Evolutionary conservation across 2,797 vertebrate species (phyloP).

Genomic region (Steatocranus sp.): DNA sequence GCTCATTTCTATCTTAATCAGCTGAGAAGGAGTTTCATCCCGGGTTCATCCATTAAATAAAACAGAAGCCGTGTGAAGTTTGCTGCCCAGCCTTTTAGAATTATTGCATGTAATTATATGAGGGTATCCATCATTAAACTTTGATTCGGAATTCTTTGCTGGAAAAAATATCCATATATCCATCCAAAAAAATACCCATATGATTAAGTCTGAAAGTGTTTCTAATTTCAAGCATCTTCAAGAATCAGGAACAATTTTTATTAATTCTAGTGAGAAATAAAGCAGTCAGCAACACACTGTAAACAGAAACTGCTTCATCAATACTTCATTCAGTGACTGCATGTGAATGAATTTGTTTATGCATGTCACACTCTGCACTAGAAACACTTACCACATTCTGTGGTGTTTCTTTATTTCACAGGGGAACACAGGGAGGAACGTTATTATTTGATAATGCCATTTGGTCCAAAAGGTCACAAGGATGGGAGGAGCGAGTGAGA

Average conservation of each 20-base stretch:
- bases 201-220: background rate
- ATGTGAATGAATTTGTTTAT: background rate
- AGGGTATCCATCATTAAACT: background rate
- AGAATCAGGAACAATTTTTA: background rate
- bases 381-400: background rate
- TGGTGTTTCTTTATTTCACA: background rate
- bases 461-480: slow-evolving; percentile 60
- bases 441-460: slow-evolving; percentile 60
- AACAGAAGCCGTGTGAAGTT: slow-evolving; percentile 26
- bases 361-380: background rate
- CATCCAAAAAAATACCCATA: background rate
- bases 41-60: background rate
- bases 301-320: background rate
- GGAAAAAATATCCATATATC: background rate
- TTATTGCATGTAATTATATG: slow-evolving; percentile 17
- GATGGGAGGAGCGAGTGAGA: background rate
- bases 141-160: background rate
- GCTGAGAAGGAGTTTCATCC: background rate
- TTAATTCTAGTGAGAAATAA: background rate
- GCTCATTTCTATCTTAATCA: slow-evolving; percentile 5
- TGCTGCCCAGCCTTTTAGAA: slow-evolving; percentile 1
- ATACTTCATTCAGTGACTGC: background rate
- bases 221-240: background rate
- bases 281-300: background rate
- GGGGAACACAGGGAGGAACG: slow-evolving; percentile 7